Conservation (phyloP, 1,140 invertebrate species). For the Lycorma delicatula region DNA sequence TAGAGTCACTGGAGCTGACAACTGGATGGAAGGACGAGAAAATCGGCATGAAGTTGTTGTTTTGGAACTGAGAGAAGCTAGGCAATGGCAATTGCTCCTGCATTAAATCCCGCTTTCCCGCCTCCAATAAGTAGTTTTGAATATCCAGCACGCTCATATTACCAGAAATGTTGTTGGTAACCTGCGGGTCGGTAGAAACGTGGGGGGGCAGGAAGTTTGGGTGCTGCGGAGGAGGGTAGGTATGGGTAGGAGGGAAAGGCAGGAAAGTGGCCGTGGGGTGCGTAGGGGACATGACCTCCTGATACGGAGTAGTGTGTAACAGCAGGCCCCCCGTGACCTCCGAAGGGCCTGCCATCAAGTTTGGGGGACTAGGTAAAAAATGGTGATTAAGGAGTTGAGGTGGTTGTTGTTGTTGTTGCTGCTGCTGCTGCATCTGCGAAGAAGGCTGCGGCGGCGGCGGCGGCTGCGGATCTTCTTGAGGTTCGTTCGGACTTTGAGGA, state of each 20-base stretch:
- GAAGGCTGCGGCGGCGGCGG: conserved; percentile 14
- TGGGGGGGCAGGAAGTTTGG: conserved; percentile 74
- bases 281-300: conserved; percentile 43
- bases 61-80: conserved; percentile 46
- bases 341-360: conserved; percentile 76
- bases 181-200: conserved; percentile 53
- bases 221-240: conserved; percentile 51
- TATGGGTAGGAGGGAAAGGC: conserved; percentile 45
- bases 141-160: conserved; percentile 36
- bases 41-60: conserved; percentile 8
- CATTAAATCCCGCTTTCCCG: no score
- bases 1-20: conserved; percentile 11
- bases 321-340: conserved; percentile 59
- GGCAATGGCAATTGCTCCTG: conserved; percentile 43
- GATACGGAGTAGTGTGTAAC: conserved; percentile 34
- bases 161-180: conserved; percentile 61
- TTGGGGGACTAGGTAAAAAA: conserved; percentile 62
- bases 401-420: conserved; percentile 13
- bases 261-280: conserved; percentile 41
- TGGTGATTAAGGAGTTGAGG: conserved; percentile 6
- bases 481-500: conserved; percentile 20
- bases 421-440: conserved; percentile 4
- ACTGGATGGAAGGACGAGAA: background rate
- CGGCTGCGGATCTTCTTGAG: conserved; percentile 23
- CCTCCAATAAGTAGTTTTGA: conserved; percentile 10